A percentile compares a stretch with the other conserved stretches of the same genome.
These are phyloP conservation scores for Bettongia penicillata DNA, from an alignment of 2,113 vertebrate genomes.

Conservation along the genomic window DNA sequence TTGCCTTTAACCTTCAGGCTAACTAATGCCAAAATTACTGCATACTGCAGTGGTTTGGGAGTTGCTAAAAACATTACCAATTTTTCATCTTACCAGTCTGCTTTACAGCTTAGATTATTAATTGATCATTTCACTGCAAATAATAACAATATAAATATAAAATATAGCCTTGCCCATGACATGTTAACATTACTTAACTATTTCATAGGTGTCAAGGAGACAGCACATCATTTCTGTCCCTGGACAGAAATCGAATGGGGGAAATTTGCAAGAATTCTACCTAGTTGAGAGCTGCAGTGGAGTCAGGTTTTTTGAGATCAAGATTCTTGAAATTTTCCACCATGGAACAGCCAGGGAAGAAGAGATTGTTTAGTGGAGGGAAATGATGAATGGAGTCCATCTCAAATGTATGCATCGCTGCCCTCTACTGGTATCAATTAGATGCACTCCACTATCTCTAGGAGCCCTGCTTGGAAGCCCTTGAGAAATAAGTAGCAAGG, in stretches of 20 bases:
- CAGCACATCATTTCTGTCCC: conserved; percentile 14
- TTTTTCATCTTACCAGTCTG: not conserved
- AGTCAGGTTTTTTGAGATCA: conserved; percentile 19
- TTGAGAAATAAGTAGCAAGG: conserved; percentile 34
- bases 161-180: conserved; percentile 50
- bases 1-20: conserved; percentile 15
- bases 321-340: conserved; percentile 34
- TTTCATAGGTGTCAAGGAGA: conserved; percentile 17
- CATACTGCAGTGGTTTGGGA: conserved; percentile 50
- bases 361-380: conserved; percentile 11
- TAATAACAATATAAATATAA: conserved; percentile 29
- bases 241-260: conserved; percentile 31
- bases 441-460: not conserved
- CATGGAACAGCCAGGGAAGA: conserved; percentile 1
- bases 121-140: conserved; percentile 35
- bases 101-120: conserved; percentile 20
- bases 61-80: not conserved
- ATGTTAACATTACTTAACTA: conserved; percentile 2
- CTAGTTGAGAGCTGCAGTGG: not conserved
- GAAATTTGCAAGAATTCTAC: conserved; percentile 1
- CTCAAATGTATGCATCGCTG: conserved; percentile 21
- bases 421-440: not conserved
- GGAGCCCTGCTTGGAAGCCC: not conserved
- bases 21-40: conserved; percentile 33
- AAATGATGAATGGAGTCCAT: not conserved